Conservation (phyloP, 2,888 invertebrate genomes). For the Dicyrtomina minuta region DNA sequence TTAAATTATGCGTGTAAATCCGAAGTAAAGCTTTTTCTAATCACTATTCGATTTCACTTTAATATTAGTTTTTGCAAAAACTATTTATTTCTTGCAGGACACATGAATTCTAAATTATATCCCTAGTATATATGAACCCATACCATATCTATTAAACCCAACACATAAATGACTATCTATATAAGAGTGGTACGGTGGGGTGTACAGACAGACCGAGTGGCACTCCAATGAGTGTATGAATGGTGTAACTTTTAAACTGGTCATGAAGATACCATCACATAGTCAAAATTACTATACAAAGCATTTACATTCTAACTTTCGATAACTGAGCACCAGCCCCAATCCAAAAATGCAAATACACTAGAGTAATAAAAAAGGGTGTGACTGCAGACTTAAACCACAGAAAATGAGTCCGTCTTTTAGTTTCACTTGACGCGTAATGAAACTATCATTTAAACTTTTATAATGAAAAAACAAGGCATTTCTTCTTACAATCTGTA, state of each 20-base stretch:
- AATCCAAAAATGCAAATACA: slow-evolving; percentile 48
- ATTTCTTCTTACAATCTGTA: no score
- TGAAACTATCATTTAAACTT: slow-evolving; percentile 18
- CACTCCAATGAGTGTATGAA: neutral
- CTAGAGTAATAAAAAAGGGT: slow-evolving; percentile 46
- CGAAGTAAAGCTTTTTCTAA: no score
- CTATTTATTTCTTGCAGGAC: no score
- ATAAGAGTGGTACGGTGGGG: no score
- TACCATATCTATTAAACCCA: no score
- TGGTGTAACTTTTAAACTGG: slow-evolving; percentile 1
- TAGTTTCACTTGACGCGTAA: slow-evolving; percentile 17
- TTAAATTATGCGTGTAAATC: slow-evolving; percentile 1
- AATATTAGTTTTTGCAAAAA: no score
- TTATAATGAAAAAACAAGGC: slow-evolving; percentile 15
- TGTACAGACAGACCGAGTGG: no score
- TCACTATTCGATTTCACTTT: no score
- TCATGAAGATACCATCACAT: neutral
- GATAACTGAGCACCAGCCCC: slow-evolving; percentile 27
- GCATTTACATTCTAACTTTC: slow-evolving; percentile 9
- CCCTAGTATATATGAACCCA: no score
- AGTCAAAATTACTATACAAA: neutral
- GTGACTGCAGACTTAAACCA: slow-evolving; percentile 37
- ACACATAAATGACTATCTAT: no score
- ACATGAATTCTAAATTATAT: no score
- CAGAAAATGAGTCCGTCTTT: slow-evolving; percentile 23